phyloP scores from a whole-genome alignment of 2,113 vertebrate genomes.

The Budorcas taxicolor region DNA sequence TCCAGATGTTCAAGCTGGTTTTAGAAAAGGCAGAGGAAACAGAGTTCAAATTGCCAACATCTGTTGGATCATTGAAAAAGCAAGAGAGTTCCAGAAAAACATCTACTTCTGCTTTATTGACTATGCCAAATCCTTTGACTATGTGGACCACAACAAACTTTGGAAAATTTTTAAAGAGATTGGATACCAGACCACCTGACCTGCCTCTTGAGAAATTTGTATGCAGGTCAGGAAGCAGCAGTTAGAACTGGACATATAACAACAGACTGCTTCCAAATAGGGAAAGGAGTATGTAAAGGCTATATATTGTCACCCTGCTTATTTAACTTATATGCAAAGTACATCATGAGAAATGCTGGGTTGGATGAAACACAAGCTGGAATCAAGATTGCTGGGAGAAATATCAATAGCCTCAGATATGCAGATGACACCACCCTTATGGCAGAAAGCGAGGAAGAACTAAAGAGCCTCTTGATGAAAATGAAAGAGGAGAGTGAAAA shows the following conservation, averaged over 20 bases:
- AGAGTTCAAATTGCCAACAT: background rate
- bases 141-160: background rate
- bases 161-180: background rate
- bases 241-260: background rate
- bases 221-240: background rate
- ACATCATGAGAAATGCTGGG: background rate
- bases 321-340: background rate
- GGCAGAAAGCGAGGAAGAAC: background rate
- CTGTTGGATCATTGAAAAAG: background rate
- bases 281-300: background rate
- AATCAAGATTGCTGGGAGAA: background rate
- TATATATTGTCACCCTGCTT: background rate
- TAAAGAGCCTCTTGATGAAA: background rate
- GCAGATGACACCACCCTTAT: background rate
- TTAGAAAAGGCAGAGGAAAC: background rate
- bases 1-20: background rate
- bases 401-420: background rate
- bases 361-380: background rate
- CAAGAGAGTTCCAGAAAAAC: background rate
- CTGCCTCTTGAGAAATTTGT: background rate
- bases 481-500: background rate
- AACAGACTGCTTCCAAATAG: background rate
- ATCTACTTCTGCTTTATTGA: background rate
- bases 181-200: background rate
- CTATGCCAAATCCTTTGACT: background rate